These are phyloP conservation scores for Alectoris magna DNA, from an alignment of 2,797 vertebrate genomes.

Conservation along the genomic window DNA sequence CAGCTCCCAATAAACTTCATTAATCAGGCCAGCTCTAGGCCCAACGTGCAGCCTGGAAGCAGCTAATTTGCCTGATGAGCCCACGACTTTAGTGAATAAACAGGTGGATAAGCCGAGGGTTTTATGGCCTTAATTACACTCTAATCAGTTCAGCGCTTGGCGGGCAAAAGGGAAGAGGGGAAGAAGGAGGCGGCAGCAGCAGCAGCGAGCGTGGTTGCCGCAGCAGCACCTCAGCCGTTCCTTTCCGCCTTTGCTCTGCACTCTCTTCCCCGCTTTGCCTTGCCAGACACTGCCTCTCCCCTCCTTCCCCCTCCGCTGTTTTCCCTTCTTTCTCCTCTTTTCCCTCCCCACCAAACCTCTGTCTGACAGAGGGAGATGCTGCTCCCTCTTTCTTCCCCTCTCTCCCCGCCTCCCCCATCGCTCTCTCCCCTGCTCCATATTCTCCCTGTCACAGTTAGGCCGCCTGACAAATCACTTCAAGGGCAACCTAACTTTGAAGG, in stretches of 20 bases:
- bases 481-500: constrained; percentile 99
- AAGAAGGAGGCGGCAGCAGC: constrained; percentile 47
- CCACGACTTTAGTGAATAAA: constrained; percentile 92
- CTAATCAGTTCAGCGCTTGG: constrained; percentile 98
- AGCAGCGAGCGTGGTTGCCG: not conserved
- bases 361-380: not conserved
- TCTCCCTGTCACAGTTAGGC: constrained; percentile 82
- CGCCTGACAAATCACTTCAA: constrained; percentile 96
- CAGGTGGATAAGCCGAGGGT: constrained; percentile 99
- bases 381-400: not conserved
- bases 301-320: not conserved
- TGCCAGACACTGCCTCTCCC: not conserved
- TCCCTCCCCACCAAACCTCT: not conserved
- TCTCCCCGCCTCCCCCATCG: constrained; percentile 34
- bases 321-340: not conserved
- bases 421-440: constrained; percentile 68
- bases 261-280: not conserved
- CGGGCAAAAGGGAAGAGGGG: constrained; percentile 80
- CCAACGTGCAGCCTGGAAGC: constrained; percentile 85
- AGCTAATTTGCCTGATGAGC: constrained; percentile 95
- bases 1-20: constrained; percentile 99
- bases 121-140: constrained; percentile 99
- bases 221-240: constrained; percentile 49
- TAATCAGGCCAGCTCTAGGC: constrained; percentile 94
- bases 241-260: not conserved